These are phyloP conservation scores for Heliconius cydno DNA, from an alignment of 2,888 invertebrate species.

Conservation along the genomic window DNA sequence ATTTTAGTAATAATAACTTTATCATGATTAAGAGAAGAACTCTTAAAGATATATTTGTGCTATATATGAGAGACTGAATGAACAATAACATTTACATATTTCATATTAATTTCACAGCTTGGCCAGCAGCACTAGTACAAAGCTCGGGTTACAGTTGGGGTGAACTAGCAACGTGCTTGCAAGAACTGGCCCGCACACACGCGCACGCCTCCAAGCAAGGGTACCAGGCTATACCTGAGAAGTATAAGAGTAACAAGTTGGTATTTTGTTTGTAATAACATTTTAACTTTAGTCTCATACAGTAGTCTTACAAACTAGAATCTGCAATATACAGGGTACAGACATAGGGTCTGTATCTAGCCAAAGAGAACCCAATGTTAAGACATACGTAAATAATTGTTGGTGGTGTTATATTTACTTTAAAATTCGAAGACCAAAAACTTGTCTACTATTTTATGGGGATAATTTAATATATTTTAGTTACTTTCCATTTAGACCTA, in stretches of 20 bases:
- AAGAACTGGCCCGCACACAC: constrained; percentile 88
- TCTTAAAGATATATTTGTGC: too few species aligned
- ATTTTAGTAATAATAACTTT: too few species aligned
- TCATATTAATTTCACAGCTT: constrained; percentile 67
- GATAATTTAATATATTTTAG: too few species aligned
- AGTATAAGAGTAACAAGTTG: constrained; percentile 91
- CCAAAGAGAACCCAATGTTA: neutral
- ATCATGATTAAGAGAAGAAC: too few species aligned
- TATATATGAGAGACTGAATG: too few species aligned
- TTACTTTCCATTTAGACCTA: too few species aligned
- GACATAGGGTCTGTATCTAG: too few species aligned
- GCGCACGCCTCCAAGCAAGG: constrained; percentile 85
- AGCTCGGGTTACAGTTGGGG: constrained; percentile 86
- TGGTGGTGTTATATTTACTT: neutral
- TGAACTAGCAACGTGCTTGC: constrained; percentile 87
- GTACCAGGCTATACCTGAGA: constrained; percentile 94
- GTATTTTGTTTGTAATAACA: constrained; percentile 50
- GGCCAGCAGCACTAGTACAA: constrained; percentile 86
- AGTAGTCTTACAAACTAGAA: neutral
- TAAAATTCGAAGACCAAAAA: neutral
- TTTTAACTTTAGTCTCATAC: neutral
- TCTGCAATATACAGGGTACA: too few species aligned
- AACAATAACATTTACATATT: neutral
- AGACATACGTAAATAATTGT: too few species aligned
- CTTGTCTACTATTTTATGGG: neutral